A percentile compares a stretch with the other conserved stretches of the same genome.
These are phyloP conservation scores for Hydraecia micacea DNA, from an alignment of 2,888 invertebrate species.

Conservation along the genomic window DNA sequence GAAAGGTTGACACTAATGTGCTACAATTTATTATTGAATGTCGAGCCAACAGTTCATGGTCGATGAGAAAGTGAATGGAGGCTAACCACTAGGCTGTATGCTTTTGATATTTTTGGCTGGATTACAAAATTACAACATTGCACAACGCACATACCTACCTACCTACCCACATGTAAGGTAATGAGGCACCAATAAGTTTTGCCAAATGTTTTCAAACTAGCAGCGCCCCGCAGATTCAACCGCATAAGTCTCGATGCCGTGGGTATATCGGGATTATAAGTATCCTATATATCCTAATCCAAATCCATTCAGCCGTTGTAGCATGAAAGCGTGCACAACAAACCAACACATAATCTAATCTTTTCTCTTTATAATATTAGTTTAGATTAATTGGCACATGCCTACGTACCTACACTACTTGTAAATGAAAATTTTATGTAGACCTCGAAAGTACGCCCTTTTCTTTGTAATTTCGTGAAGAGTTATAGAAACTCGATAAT, in stretches of 20 bases:
- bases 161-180: no score
- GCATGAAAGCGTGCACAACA: neutral
- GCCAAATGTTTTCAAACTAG: neutral
- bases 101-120: conserved; percentile 15
- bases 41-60: conserved; percentile 47
- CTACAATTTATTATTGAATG: conserved; percentile 26
- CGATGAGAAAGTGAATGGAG: conserved; percentile 45
- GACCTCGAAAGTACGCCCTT: neutral
- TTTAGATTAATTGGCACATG: neutral
- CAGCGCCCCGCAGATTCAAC: neutral
- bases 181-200: neutral
- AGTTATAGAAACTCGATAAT: neutral
- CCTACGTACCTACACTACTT: neutral
- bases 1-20: conserved; percentile 5
- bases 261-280: neutral
- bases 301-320: neutral
- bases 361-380: neutral
- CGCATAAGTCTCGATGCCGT: neutral
- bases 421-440: neutral
- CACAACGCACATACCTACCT: neutral
- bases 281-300: neutral
- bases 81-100: conserved; percentile 16
- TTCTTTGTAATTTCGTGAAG: neutral
- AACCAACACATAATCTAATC: neutral
- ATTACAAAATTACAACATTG: conserved; percentile 26